These are phyloP conservation scores for Diadophis punctatus DNA, from an alignment of 2,113 vertebrate species.

Conservation along the genomic window DNA sequence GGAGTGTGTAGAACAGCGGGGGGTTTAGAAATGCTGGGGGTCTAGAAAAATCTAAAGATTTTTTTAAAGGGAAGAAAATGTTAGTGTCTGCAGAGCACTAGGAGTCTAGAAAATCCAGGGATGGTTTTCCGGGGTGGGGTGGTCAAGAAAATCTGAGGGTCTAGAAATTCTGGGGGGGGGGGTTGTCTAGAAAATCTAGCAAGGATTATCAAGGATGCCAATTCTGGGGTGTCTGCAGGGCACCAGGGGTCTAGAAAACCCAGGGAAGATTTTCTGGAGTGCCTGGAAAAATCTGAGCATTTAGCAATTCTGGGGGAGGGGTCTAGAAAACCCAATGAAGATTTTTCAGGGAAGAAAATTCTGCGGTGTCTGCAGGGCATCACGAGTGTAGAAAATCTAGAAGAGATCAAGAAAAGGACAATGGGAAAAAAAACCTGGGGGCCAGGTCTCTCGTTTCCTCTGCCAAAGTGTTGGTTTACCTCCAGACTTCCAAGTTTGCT, in stretches of 20 bases:
- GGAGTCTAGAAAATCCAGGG: neutral
- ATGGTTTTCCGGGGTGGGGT: neutral
- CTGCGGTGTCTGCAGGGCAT: neutral
- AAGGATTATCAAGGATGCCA: neutral
- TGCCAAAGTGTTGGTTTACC: conserved; percentile 1
- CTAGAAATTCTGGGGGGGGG: neutral
- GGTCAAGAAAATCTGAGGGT: neutral
- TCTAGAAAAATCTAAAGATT: neutral
- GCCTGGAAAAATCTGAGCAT: neutral
- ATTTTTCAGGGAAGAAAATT: neutral
- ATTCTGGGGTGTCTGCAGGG: neutral
- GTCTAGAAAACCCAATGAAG: neutral
- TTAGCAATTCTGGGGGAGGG: neutral
- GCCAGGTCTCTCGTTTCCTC: neutral
- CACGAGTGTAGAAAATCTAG: neutral
- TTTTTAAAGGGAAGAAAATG: neutral
- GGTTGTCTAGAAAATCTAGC: neutral
- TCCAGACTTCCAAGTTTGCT: conserved; percentile 45
- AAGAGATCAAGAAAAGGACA: neutral
- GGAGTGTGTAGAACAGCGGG: neutral
- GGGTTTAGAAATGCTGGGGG: neutral
- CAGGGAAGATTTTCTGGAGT: neutral
- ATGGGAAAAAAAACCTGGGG: neutral
- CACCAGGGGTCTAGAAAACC: neutral
- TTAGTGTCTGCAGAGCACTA: neutral